phyloP scores from a whole-genome alignment of 2,888 invertebrate species.

The Meandrusa payeni region DNA sequence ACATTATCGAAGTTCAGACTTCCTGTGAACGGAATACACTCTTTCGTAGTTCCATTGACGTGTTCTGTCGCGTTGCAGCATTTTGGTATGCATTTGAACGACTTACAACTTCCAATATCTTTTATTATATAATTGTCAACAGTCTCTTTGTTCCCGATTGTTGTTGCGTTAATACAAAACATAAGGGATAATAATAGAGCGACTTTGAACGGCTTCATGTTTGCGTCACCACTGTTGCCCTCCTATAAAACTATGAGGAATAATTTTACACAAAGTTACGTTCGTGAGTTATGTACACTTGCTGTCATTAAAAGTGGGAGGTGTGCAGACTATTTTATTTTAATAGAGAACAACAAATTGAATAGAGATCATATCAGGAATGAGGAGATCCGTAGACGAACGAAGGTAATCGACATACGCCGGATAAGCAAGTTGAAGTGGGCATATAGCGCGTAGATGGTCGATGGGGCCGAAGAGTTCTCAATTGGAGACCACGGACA shows the following conservation, averaged over 20 bases:
- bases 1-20: conserved; percentile 15
- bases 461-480: no score
- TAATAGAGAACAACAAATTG: no score
- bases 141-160: neutral
- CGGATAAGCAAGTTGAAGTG: no score
- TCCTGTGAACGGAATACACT: conserved; percentile 5
- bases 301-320: neutral
- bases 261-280: no score
- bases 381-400: no score
- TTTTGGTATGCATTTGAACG: conserved; percentile 11
- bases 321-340: neutral
- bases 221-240: conserved; percentile 5
- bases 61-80: conserved; percentile 18
- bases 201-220: conserved; percentile 6
- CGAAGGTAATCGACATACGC: no score
- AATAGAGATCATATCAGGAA: no score
- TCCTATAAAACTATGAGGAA: conserved; percentile 4
- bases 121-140: no score
- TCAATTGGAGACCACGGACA: no score
- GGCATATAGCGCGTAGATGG: no score
- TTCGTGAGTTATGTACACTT: conserved; percentile 8
- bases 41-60: neutral
- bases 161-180: conserved; percentile 2
- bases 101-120: conserved; percentile 1
- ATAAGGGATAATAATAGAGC: neutral